Evolutionary conservation across 2,113 vertebrate species (phyloP).

Genomic region (Bufo bufo): DNA sequence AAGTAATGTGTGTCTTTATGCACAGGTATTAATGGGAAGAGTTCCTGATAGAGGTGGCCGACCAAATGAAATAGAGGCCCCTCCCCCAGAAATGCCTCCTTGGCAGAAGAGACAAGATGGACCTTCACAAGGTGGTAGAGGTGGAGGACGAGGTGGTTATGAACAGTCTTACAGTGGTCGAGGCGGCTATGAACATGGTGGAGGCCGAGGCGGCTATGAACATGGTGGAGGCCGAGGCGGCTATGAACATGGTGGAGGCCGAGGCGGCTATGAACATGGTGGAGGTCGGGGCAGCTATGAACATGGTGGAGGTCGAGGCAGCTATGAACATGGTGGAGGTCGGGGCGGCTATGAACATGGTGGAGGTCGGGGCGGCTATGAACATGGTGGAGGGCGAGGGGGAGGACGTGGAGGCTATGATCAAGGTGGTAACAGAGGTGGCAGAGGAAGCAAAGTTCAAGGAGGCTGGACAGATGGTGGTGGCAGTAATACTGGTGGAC

Average conservation of each 20-base stretch:
- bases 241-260: constrained; percentile 82
- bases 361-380: constrained; percentile 77
- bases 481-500: constrained; percentile 73
- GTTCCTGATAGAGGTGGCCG: constrained; percentile 96
- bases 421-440: constrained; percentile 70
- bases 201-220: constrained; percentile 65
- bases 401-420: constrained; percentile 68
- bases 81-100: constrained; percentile 96
- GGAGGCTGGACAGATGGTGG: constrained; percentile 86
- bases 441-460: constrained; percentile 83
- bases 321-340: constrained; percentile 80
- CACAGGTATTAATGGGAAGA: constrained; percentile 93
- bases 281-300: constrained; percentile 65
- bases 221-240: constrained; percentile 79
- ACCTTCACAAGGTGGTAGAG: constrained; percentile 80
- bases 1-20: neutral
- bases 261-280: constrained; percentile 79
- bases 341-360: constrained; percentile 65
- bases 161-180: constrained; percentile 83
- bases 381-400: constrained; percentile 78
- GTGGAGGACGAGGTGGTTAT: constrained; percentile 81
- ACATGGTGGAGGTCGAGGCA: constrained; percentile 78
- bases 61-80: constrained; percentile 95
- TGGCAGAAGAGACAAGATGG: constrained; percentile 97
- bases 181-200: constrained; percentile 77